These are phyloP conservation scores for Pantherophis vulpinus DNA, from an alignment of 2,797 vertebrate species.

Conservation along the genomic window DNA sequence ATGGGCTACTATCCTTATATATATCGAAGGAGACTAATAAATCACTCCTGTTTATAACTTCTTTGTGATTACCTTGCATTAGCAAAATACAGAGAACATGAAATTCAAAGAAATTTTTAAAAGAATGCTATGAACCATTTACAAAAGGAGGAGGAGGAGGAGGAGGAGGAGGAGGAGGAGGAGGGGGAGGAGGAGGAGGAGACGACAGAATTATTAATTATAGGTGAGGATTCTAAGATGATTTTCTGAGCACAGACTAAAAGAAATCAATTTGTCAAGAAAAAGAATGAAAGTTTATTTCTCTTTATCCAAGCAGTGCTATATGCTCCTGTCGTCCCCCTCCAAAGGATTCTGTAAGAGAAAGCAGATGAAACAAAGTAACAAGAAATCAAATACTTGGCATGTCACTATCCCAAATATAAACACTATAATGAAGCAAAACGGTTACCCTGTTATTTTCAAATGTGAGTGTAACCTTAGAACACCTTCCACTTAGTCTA, in stretches of 20 bases:
- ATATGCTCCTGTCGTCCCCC: fast-evolving
- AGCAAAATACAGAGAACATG: not conserved
- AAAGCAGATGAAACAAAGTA: not conserved
- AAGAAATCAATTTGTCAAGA: not conserved
- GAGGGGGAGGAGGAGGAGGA: too few relatives aligned
- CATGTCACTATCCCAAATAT: not conserved
- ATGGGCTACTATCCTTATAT: not conserved
- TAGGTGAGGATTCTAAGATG: not conserved
- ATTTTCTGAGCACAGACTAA: not conserved
- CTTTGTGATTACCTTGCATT: not conserved
- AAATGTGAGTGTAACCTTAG: not conserved
- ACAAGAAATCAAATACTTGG: not conserved
- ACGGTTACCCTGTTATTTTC: not conserved
- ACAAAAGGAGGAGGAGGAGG: not conserved
- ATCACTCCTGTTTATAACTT: not conserved
- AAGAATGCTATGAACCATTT: not conserved
- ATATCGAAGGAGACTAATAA: not conserved
- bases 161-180: too few relatives aligned
- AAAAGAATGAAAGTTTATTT: not conserved
- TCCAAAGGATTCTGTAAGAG: not conserved
- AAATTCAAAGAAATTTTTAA: not conserved
- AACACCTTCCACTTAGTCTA: not conserved
- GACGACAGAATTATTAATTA: not conserved
- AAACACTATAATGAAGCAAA: not conserved
- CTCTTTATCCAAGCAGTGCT: not conserved